Evolutionary conservation across 2,113 vertebrate species (phyloP), one percentile per base, ranked within the genome.

Genomic region (Anguilla japonica): DNA sequence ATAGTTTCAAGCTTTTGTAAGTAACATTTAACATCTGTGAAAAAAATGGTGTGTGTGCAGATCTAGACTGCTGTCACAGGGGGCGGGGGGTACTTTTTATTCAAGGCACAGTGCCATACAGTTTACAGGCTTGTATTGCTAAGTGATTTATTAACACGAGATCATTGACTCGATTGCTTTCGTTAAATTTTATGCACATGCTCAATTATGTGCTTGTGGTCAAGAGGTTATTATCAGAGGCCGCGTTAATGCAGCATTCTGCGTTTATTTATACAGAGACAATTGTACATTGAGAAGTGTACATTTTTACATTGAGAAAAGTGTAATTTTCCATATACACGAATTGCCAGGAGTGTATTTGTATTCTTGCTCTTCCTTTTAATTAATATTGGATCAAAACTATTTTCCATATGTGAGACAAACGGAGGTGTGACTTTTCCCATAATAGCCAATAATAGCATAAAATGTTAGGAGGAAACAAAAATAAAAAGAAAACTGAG

Each of bases 1-100:
- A 84, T 43, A 85, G 46, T 79, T 82, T 57, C 34, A 20, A 41
- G 46, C 79, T 88, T 91, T 90, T 83, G 87, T 89, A 82, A 85
- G 26, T 2, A 7, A 75, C 82, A 56, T 80, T 78, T 57, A n/a
- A n/a, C n/a, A n/a, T 63, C 22, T 3, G 3, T 63, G 13, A 63
- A 67, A 67, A 11, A 75, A n/a, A 13, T 75, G 22, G 60, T 34
- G 8, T 26, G n/a, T 13, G 71, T 75, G 71, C 8, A 8, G 34
- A 34, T 34, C 34, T 34, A 1, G 34, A 34, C 34, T 34, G 34
- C 34, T 34, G 34, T 34, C 34, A 34, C 34, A 1, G 34, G 34
- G 34, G 34, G 34, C 0, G 34, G 34, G 34, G 34, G 34, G 34
- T 34, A 34, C 34, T 34, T 34, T 34, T 34, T 34, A 34, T 34